Evolutionary conservation across 2,113 vertebrate genomes (phyloP).

Genomic region (Leptosomus discolor): DNA sequence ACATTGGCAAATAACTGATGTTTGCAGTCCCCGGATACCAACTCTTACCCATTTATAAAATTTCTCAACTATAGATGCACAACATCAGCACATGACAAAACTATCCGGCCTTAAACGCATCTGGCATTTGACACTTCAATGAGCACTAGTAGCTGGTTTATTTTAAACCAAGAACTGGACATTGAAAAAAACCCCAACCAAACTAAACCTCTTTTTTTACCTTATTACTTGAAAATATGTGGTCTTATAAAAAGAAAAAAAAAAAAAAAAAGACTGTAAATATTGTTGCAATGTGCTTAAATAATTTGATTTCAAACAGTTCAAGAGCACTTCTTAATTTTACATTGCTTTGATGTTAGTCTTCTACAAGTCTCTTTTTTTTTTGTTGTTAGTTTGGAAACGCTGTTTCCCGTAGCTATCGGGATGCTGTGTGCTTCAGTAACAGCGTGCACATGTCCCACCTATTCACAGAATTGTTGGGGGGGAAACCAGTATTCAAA

Average conservation of each 20-base stretch:
- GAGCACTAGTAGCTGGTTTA: not conserved
- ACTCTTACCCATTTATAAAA: not conserved
- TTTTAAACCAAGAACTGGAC: not conserved
- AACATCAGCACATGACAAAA: not conserved
- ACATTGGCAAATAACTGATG: not conserved
- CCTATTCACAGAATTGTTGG: not conserved
- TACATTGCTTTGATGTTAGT: not conserved
- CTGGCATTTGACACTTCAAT: not conserved
- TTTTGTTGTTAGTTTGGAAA: not conserved
- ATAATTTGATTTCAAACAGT: not conserved
- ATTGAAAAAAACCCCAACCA: not conserved
- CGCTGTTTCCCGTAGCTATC: not conserved
- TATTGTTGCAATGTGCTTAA: not conserved
- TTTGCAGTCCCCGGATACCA: not conserved
- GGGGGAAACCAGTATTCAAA: not conserved
- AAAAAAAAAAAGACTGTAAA: not conserved
- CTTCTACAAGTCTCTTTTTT: not conserved
- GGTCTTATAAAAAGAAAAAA: not conserved
- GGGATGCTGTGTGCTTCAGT: not conserved
- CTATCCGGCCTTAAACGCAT: not conserved
- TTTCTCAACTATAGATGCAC: not conserved
- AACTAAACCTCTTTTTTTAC: not conserved
- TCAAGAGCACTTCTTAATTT: slow-evolving; percentile 21
- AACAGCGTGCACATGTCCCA: not conserved
- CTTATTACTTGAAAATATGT: not conserved